These are phyloP conservation scores for Mellivora capensis DNA, from an alignment of 2,113 vertebrate genomes.

Conservation along the genomic window DNA sequence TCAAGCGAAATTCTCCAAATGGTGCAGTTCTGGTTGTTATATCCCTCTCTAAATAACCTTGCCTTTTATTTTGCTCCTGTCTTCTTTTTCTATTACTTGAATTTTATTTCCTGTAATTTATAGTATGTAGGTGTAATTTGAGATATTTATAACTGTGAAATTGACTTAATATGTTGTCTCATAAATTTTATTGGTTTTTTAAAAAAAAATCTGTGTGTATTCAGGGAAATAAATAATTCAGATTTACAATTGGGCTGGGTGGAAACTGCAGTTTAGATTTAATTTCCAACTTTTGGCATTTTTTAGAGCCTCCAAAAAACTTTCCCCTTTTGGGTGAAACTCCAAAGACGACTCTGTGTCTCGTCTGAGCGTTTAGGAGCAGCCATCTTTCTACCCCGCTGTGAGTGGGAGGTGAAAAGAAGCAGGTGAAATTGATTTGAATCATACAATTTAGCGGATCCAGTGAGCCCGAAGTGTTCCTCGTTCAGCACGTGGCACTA, in stretches of 20 bases:
- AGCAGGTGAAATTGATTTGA: background rate
- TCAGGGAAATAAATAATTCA: constrained; percentile 83
- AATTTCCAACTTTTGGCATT: constrained; percentile 75
- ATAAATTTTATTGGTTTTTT: constrained; percentile 82
- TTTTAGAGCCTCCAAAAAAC: constrained; percentile 73
- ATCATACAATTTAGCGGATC: background rate
- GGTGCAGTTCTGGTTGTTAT: constrained; percentile 80
- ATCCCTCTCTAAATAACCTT: constrained; percentile 84
- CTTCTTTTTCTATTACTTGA: constrained; percentile 93
- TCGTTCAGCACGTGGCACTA: background rate
- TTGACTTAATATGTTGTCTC: constrained; percentile 91
- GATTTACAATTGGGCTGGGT: constrained; percentile 74
- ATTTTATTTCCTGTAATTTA: constrained; percentile 87
- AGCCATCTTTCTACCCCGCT: constrained; percentile 75
- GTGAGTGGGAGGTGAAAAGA: background rate
- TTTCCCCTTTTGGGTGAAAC: constrained; percentile 73
- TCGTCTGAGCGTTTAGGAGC: constrained; percentile 78
- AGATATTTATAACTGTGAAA: constrained; percentile 99
- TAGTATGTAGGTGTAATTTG: constrained; percentile 90
- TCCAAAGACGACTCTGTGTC: constrained; percentile 68
- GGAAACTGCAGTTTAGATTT: constrained; percentile 75
- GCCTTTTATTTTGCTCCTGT: constrained; percentile 82
- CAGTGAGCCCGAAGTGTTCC: background rate
- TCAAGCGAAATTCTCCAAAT: constrained; percentile 76
- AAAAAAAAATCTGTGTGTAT: constrained; percentile 73